Evolutionary conservation across 2,113 vertebrate genomes (phyloP).

Genomic region (Elephantulus edwardii): DNA sequence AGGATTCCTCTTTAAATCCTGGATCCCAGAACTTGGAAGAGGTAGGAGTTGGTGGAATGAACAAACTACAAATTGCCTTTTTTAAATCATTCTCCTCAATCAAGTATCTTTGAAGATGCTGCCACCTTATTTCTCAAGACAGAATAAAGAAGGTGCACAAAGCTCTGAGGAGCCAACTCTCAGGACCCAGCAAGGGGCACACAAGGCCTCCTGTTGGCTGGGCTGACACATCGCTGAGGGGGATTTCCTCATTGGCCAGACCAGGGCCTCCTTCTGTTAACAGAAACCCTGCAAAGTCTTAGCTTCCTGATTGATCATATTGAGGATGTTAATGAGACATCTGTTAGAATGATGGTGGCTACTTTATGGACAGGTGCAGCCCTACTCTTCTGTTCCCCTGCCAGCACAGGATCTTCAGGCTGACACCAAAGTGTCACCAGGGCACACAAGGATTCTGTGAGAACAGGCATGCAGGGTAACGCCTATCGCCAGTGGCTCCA

Average conservation of each 20-base stretch:
- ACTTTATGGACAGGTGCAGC: background rate
- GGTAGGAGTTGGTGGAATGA: background rate
- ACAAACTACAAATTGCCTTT: background rate
- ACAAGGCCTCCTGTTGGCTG: background rate
- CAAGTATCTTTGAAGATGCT: background rate
- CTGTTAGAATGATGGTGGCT: rapidly evolving
- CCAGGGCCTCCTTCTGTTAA: background rate
- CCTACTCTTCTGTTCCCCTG: background rate
- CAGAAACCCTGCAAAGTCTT: background rate
- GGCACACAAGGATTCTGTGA: background rate
- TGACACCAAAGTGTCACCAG: rapidly evolving
- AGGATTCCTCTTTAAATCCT: background rate
- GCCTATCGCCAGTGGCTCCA: rapidly evolving
- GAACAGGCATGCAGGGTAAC: background rate
- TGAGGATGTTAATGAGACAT: background rate
- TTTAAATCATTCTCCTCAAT: background rate
- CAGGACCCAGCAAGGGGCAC: background rate
- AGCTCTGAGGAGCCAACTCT: background rate
- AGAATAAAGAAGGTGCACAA: background rate
- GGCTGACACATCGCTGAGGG: background rate
- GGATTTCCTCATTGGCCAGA: background rate
- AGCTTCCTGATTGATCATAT: background rate
- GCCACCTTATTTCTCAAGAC: background rate
- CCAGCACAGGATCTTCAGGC: background rate
- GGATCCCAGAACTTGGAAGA: background rate